Conservation (phyloP, 2,888 invertebrate species). For the Aelia acuminata region DNA sequence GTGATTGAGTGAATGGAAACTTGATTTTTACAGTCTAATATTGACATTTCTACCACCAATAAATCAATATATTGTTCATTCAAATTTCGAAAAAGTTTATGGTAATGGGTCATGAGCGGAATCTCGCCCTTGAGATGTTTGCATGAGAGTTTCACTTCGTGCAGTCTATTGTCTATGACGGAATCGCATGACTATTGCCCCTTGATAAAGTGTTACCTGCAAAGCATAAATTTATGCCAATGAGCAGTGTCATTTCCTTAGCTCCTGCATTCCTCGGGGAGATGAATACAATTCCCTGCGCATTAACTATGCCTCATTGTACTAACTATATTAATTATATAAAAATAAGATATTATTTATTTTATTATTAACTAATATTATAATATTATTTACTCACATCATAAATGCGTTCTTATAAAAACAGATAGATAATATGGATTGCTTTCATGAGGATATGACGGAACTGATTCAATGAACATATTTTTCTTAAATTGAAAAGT, state of each 20-base stretch:
- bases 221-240: neutral
- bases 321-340: neutral
- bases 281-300: neutral
- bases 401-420: too few species aligned
- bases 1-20: too few species aligned
- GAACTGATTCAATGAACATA: too few species aligned
- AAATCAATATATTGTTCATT: neutral
- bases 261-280: neutral
- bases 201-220: conserved; percentile 15
- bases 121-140: conserved; percentile 12
- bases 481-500: too few species aligned
- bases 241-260: neutral
- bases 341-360: too few species aligned
- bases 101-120: neutral
- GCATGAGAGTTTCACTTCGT: conserved; percentile 17
- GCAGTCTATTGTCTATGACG: conserved; percentile 24
- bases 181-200: neutral
- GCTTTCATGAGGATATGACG: too few species aligned
- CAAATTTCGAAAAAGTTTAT: neutral
- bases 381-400: too few species aligned
- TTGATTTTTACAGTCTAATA: too few species aligned
- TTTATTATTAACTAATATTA: too few species aligned
- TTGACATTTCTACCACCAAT: neutral
- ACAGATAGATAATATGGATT: too few species aligned
- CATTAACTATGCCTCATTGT: neutral